Percentiles rank a stretch among this genome's conserved stretches.
Conservation (phyloP, 2,888 invertebrate genomes). For the Drosophila maculinotata region DNA sequence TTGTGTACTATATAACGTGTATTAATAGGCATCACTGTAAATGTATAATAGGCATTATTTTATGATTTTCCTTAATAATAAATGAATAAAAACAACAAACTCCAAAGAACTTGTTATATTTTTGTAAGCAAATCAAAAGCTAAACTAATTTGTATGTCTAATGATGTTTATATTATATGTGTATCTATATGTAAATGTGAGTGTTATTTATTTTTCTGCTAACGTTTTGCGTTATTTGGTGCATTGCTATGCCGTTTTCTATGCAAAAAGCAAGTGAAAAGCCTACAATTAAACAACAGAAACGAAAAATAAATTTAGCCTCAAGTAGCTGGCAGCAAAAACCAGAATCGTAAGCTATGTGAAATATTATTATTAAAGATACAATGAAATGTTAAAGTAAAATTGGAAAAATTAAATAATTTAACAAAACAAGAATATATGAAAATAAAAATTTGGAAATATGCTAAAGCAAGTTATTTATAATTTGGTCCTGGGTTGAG, state of each 20-base stretch:
- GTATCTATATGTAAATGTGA: constrained; percentile 41
- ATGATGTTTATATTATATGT: constrained; percentile 51
- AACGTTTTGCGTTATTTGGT: constrained; percentile 42
- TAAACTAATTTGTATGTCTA: constrained; percentile 58
- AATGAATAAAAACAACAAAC: constrained; percentile 44
- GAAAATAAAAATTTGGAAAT: constrained; percentile 41
- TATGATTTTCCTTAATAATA: constrained; percentile 63
- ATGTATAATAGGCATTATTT: constrained; percentile 54
- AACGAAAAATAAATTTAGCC: constrained; percentile 46
- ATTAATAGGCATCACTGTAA: constrained; percentile 45
- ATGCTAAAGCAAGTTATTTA: constrained; percentile 2
- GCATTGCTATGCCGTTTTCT: constrained; percentile 52
- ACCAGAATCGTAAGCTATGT: constrained; percentile 44
- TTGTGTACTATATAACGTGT: constrained; percentile 47
- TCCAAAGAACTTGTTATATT: constrained; percentile 79
- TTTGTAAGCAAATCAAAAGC: constrained; percentile 63
- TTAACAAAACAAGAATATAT: constrained; percentile 31
- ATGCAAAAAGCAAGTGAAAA: constrained; percentile 37
- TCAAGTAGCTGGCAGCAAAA: constrained; percentile 42
- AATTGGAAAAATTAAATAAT: constrained; percentile 42
- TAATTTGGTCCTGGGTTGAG: background rate
- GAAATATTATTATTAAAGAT: constrained; percentile 41
- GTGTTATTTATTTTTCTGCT: constrained; percentile 65
- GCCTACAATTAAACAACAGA: constrained; percentile 52
- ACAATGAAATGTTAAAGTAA: constrained; percentile 44